Base-by-base conservation (phyloP, 2,797 vertebrate species). In the Morus bassanus region DNA sequence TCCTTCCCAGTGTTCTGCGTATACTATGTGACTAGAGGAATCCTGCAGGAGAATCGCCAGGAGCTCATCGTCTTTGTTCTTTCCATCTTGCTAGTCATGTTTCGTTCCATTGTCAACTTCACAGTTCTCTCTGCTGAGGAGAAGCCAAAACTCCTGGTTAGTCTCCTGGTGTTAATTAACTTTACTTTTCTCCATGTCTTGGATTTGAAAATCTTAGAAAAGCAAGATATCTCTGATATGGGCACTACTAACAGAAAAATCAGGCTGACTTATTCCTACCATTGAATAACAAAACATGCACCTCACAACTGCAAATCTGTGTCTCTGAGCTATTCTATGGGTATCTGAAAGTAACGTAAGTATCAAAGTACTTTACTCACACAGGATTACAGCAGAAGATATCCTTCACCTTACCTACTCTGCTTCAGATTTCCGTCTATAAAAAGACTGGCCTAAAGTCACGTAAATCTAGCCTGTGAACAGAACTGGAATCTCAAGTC, bases 1-100 rank as follows among this genome's bases (percentile, higher is more conserved):
- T 95, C 53, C 83, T 56, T 45, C 33, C 11, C 96, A 99, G 99
- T 98, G 97, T 99, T 99, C 98, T 99, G 98, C 92, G 92, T 98
- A 65, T 99, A 99, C 89, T 99, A 99, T 35, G 98, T 99, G 93
- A 95, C 76, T 41, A 98, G 98, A 11, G 98, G 99, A 2, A 98
- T 99, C 69, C 97, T 99, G 97, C 99, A 99, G 97, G 98, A 99
- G 97, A 99, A 99, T 88, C 95, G 97, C 17, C 99, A 98, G 97
- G 98, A 99, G 97, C 98, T 99, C 88, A 45, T 98, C 0, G 98
- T 91, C 22, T 99, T 99, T 15, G 96, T 98, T 31, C 94, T 99
- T 46, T 98, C 97, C 79, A 89, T 99, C 54, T 18, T 98, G 72
- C 79, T 98, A 21, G 89, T 99, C 93, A 98, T 99, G 98, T 93